A percentile compares a stretch with the other conserved stretches of the same genome.
These are phyloP conservation scores for Cephalopterus ornatus DNA, from an alignment of 2,113 vertebrate genomes.

Conservation along the genomic window DNA sequence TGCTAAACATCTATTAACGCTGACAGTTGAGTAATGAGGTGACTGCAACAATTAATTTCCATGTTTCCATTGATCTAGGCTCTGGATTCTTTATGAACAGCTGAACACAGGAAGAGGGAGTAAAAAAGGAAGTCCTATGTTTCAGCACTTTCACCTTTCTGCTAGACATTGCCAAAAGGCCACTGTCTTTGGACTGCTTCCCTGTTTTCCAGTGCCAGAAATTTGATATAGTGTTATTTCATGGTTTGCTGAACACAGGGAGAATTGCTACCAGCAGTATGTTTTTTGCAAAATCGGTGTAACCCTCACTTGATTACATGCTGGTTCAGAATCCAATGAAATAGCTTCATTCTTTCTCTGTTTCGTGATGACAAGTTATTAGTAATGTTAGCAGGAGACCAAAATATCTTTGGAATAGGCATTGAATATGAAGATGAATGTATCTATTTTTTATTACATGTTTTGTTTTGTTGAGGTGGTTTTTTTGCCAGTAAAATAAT, in stretches of 20 bases:
- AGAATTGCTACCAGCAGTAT: neutral
- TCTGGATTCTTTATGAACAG: neutral
- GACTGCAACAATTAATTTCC: conserved; percentile 49
- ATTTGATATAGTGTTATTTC: conserved; percentile 9
- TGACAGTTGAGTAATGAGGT: conserved; percentile 32
- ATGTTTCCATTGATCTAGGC: neutral
- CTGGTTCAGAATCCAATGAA: neutral
- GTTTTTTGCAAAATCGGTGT: conserved; percentile 3
- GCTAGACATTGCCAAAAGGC: neutral
- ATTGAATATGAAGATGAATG: neutral
- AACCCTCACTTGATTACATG: neutral
- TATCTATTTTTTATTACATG: neutral
- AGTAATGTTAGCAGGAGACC: neutral
- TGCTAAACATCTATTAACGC: conserved; percentile 1
- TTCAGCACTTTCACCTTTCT: conserved; percentile 16
- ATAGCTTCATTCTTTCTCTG: neutral
- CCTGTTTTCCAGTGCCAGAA: neutral
- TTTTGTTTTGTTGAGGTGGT: neutral
- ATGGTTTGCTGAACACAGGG: neutral
- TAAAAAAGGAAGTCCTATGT: neutral
- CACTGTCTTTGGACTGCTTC: neutral
- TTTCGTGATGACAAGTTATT: neutral
- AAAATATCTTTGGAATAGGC: neutral
- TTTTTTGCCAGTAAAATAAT: neutral
- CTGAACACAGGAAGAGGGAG: neutral